Percentiles rank a stretch among this genome's conserved stretches.
These are phyloP conservation scores for Delphinapterus leucas DNA, from an alignment of 2,113 vertebrate genomes.

Conservation along the genomic window DNA sequence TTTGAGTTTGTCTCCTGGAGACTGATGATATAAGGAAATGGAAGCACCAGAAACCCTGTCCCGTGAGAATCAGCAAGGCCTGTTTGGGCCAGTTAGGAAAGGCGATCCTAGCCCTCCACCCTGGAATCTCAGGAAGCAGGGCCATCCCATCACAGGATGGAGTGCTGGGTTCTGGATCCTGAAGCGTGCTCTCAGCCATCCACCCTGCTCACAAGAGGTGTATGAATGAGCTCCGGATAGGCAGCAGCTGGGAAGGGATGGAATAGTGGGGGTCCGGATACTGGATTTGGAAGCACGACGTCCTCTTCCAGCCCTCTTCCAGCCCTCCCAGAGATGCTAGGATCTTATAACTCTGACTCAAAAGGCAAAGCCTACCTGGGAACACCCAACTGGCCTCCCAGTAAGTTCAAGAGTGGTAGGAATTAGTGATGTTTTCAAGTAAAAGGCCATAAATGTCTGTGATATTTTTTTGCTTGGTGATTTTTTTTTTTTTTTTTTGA, in stretches of 20 bases:
- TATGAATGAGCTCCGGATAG: neutral
- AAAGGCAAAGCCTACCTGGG: neutral
- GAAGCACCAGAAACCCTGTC: neutral
- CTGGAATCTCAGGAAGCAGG: neutral
- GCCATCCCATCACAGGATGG: neutral
- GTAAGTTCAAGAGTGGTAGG: neutral
- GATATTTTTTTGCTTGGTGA: neutral
- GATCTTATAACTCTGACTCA: constrained; percentile 12
- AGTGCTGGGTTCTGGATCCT: neutral
- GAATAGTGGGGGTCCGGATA: accelerated
- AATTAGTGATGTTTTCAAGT: neutral
- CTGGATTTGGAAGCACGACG: neutral
- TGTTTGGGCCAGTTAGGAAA: too few relatives aligned
- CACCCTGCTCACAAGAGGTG: neutral
- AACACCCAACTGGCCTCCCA: neutral
- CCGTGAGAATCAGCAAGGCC: neutral
- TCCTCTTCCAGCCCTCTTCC: neutral
- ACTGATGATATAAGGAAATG: neutral
- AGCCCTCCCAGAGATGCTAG: neutral
- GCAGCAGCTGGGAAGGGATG: neutral
- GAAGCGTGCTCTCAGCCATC: accelerated
- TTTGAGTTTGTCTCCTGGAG: neutral
- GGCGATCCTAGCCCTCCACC: neutral
- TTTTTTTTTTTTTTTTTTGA: neutral
- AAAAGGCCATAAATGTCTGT: neutral